Conservation (phyloP, 92 coral and sea anemone genomes). For the Virgularia gustaviana region DNA sequence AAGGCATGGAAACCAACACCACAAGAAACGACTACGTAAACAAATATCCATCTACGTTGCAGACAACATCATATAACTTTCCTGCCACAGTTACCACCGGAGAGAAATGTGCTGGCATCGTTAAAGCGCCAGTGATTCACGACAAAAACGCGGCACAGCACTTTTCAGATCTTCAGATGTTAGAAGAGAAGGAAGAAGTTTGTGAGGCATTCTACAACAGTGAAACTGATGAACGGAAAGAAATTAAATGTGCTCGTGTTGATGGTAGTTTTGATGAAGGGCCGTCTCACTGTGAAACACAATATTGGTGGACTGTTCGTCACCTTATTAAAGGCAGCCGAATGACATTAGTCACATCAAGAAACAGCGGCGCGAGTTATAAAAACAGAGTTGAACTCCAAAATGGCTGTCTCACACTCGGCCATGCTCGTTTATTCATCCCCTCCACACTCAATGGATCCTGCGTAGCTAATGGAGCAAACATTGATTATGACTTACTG, state of each 20-base stretch:
- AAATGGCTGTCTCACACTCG: constrained; percentile 62
- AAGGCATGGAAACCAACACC: not conserved
- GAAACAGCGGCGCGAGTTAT: constrained; percentile 62
- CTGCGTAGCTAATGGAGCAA: constrained; percentile 36
- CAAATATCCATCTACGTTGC: constrained; percentile 26
- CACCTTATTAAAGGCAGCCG: constrained; percentile 27
- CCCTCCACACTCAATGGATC: constrained; percentile 65
- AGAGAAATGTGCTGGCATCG: constrained; percentile 38
- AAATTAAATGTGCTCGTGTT: constrained; percentile 54
- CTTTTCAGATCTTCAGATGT: constrained; percentile 36
- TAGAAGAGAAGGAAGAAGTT: constrained; percentile 44
- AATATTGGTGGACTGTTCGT: constrained; percentile 59
- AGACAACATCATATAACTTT: constrained; percentile 26
- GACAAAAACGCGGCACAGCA: constrained; percentile 34
- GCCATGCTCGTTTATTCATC: constrained; percentile 57
- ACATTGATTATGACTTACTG: constrained; percentile 37
- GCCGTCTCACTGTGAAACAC: constrained; percentile 54
- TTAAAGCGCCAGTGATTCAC: constrained; percentile 24
- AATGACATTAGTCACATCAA: constrained; percentile 49
- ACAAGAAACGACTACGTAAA: constrained; percentile 22
- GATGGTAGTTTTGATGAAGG: constrained; percentile 61
- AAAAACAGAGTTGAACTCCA: constrained; percentile 58
- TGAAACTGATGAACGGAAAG: constrained; percentile 31
- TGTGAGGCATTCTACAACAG: constrained; percentile 48
- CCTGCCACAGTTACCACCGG: constrained; percentile 13